Evolutionary conservation across 2,113 vertebrate species (phyloP).

Genomic region (Hucho hucho): DNA sequence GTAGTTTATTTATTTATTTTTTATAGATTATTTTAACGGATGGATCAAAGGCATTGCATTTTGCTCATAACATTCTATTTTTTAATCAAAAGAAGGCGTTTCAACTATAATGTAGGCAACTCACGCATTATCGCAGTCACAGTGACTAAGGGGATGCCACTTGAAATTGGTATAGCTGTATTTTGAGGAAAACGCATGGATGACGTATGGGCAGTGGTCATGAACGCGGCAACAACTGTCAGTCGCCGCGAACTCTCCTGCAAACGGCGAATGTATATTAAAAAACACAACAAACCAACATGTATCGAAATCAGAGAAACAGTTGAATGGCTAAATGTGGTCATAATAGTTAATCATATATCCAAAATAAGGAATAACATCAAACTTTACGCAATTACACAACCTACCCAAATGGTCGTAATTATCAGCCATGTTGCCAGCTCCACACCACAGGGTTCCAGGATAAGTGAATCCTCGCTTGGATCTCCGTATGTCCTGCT

Average conservation of each 20-base stretch:
- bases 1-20: too few species aligned
- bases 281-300: neutral
- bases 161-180: slow-evolving; percentile 86
- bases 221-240: slow-evolving; percentile 89
- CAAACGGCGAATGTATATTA: neutral
- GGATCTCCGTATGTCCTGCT: slow-evolving; percentile 48
- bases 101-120: slow-evolving; percentile 28
- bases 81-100: too few species aligned
- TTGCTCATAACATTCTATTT: neutral
- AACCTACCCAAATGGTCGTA: slow-evolving; percentile 77
- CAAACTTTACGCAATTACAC: neutral
- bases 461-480: slow-evolving; percentile 83
- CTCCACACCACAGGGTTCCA: slow-evolving; percentile 82
- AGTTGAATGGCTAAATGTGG: neutral
- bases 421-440: slow-evolving; percentile 80
- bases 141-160: slow-evolving; percentile 87
- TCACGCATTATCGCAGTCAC: slow-evolving; percentile 87
- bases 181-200: slow-evolving; percentile 83
- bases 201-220: slow-evolving; percentile 85
- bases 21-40: too few species aligned
- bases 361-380: neutral
- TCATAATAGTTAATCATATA: too few species aligned
- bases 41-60: too few species aligned
- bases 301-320: neutral
- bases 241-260: slow-evolving; percentile 83